Conservation (phyloP, 2,797 vertebrate species). For the Coreius guichenoti region DNA sequence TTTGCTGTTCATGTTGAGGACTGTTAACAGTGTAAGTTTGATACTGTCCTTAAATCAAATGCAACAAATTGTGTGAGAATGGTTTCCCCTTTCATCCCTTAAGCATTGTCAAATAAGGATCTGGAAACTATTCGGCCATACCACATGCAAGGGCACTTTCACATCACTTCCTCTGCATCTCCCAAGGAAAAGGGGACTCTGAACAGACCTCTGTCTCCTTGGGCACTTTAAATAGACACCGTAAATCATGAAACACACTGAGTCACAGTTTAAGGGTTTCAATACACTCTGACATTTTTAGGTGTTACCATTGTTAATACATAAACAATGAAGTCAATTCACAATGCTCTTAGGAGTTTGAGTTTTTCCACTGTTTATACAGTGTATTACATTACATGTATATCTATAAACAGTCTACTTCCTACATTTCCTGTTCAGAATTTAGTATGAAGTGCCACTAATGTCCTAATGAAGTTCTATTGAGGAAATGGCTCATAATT, state of each 20-base stretch:
- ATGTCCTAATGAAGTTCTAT: neutral
- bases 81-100: neutral
- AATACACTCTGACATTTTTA: slow-evolving; percentile 15
- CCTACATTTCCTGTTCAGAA: slow-evolving; percentile 14
- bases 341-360: neutral
- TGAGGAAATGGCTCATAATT: neutral
- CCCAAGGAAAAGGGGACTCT: neutral
- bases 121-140: slow-evolving; percentile 3
- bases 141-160: slow-evolving; percentile 20
- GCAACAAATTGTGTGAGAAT: neutral
- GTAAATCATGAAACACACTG: neutral
- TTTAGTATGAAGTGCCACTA: slow-evolving; percentile 3
- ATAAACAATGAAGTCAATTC: slow-evolving; percentile 26
- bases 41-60: neutral
- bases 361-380: slow-evolving; percentile 5
- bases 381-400: neutral
- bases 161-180: slow-evolving; percentile 31
- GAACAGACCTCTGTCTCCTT: neutral
- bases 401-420: neutral
- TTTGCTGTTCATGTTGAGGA: neutral
- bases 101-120: slow-evolving; percentile 24
- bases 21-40: neutral
- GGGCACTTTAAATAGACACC: slow-evolving; percentile 23
- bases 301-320: slow-evolving; percentile 9
- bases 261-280: neutral